These are phyloP conservation scores for Xenops minutus DNA, from an alignment of 2,797 vertebrate species.

Conservation along the genomic window DNA sequence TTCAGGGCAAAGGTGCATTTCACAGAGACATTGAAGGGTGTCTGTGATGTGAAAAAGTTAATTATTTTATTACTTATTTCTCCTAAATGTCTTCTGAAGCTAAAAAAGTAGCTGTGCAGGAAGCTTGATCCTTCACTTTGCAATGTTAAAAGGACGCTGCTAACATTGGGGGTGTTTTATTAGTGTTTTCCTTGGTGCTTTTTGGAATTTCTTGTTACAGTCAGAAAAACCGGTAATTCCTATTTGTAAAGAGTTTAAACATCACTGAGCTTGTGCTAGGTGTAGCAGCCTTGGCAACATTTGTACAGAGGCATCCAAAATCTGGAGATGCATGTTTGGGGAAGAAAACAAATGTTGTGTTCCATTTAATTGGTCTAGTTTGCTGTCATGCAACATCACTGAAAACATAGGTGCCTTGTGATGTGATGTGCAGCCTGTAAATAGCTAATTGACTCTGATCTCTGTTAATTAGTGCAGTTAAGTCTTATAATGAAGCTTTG, in stretches of 20 bases:
- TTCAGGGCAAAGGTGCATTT: neutral
- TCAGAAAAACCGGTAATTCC: neutral
- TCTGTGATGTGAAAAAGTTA: neutral
- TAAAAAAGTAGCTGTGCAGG: neutral
- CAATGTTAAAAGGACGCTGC: neutral
- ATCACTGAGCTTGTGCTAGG: neutral
- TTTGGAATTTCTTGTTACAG: neutral
- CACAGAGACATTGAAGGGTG: neutral
- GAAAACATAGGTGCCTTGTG: conserved; percentile 82
- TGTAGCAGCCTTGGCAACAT: neutral
- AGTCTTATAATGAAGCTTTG: conserved; percentile 88
- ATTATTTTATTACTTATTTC: neutral
- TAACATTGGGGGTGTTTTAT: neutral
- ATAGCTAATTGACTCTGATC: conserved; percentile 85
- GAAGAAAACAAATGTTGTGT: neutral
- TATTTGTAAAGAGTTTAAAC: neutral
- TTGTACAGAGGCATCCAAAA: neutral
- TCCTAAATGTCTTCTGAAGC: neutral
- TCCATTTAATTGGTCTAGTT: conserved; percentile 69
- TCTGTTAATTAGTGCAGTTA: conserved; percentile 85
- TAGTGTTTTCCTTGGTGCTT: neutral
- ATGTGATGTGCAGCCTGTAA: conserved; percentile 77
- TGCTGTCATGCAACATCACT: conserved; percentile 83
- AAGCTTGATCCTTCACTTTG: neutral
- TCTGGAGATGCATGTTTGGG: neutral